Evolutionary conservation across 1,140 invertebrate genomes (phyloP), one percentile per base, ranked within the genome.

Genomic region (Pectinophora gossypiella): DNA sequence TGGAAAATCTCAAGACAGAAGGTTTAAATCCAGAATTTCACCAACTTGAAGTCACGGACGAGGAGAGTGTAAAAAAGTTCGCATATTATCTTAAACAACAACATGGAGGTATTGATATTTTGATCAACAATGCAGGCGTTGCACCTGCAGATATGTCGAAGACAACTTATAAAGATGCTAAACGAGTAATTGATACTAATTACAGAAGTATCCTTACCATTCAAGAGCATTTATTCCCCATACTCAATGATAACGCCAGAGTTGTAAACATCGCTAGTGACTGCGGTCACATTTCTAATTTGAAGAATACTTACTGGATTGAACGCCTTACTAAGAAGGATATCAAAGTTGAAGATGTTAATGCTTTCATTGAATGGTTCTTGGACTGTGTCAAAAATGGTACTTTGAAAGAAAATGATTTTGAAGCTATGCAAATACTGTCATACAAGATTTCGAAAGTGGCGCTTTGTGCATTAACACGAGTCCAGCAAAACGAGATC

Each of bases 111-210:
- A 64, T 96, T 1, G 95, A 96, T 88, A 73, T 96, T 19, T 75
- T 96, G 1, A 89, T 96, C 1, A 96, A 96, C 70, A 96, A 96
- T 89, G 95, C 95, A 50, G 95, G 90, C 5, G 12, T 27, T 0
- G 94, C 95, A 47, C 91, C 90, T 27, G 93, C 89, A 65, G 91
- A 90, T 27, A 6, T 27, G 12, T 27, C 5, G 5, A 27, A 27
- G 12, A 27, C 23, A 79, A 90, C 93, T 67, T 57, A 64, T 13
- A 81, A 89, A 43, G 93, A 95, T 86, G 93, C 93, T 10, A 88
- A 90, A 58, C 82, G 89, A 20, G 93, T 92, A 0, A 63, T 92
- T 0, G 70, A 68, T 35, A 89, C 90, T 0, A 95, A 94, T 71
- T 94, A 90, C 68, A 91, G 90, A 60, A 87, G 80, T 12, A 88